Percentiles rank a stretch among this genome's conserved stretches.
Evolutionary conservation across 2,888 invertebrate species (phyloP).

Genomic region (Zygogramma bicolorata): DNA sequence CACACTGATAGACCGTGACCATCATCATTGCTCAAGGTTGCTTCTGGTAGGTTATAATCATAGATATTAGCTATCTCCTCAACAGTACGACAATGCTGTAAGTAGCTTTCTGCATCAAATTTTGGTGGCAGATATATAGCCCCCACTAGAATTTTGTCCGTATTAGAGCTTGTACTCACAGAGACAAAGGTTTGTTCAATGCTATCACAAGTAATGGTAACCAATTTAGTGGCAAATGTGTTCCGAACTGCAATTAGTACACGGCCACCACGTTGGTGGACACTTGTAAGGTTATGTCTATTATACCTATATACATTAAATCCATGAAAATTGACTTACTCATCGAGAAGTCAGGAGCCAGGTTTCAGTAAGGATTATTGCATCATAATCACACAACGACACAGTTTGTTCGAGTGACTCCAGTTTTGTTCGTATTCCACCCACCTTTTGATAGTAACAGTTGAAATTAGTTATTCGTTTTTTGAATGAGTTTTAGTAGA

Average conservation of each 20-base stretch:
- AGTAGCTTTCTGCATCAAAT: neutral
- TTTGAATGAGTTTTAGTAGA: too few species aligned
- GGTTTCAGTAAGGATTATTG: neutral
- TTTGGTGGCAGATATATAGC: slow-evolving; percentile 6
- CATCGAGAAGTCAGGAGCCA: neutral
- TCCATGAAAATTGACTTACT: neutral
- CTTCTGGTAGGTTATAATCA: neutral
- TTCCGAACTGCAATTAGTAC: neutral
- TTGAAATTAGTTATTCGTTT: too few species aligned
- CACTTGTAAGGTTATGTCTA: slow-evolving; percentile 1
- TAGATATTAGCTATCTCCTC: neutral
- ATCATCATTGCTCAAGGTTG: neutral
- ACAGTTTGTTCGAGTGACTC: neutral
- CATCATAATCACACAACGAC: neutral
- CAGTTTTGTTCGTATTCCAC: neutral
- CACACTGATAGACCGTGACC: neutral
- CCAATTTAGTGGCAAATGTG: slow-evolving; percentile 4
- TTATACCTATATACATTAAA: slow-evolving; percentile 6
- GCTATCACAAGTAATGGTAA: slow-evolving; percentile 9
- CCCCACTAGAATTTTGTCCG: slow-evolving; percentile 2
- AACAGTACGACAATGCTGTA: neutral
- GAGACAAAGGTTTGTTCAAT: slow-evolving; percentile 4
- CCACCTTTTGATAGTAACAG: too few species aligned
- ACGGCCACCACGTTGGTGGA: neutral
- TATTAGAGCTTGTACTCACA: slow-evolving; percentile 3